Conservation (phyloP, 2,113 vertebrate species). For the Noctilio leporinus region DNA sequence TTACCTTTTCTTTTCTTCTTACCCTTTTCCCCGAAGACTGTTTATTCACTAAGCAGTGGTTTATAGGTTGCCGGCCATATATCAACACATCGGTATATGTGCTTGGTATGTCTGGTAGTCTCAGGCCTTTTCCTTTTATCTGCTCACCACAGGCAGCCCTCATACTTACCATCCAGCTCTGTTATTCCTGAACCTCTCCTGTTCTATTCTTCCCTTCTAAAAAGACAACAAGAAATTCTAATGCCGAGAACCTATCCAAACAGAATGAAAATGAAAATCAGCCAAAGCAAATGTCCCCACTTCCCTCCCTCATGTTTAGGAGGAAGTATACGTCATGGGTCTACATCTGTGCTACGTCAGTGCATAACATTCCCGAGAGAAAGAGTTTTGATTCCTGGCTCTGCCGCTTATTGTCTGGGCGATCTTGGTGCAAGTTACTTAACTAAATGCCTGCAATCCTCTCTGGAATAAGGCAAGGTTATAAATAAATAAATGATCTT, state of each 20-base stretch:
- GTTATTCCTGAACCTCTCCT: neutral
- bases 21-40: neutral
- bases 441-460: constrained; percentile 26
- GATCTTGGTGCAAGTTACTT: constrained; percentile 39
- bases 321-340: neutral
- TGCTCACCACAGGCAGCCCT: neutral
- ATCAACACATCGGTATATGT: neutral
- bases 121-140: neutral
- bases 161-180: neutral
- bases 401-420: constrained; percentile 12
- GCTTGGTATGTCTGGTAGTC: neutral
- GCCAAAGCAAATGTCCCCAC: constrained; percentile 14
- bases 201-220: neutral
- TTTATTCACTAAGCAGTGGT: neutral
- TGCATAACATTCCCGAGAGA: neutral
- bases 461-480: constrained; percentile 27
- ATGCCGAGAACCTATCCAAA: neutral
- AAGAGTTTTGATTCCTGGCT: constrained; percentile 8
- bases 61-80: neutral
- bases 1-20: neutral
- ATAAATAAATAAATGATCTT: constrained; percentile 46
- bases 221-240: neutral
- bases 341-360: constrained; percentile 2
- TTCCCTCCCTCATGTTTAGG: neutral
- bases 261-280: constrained; percentile 3